These are phyloP conservation scores for Oophaga sylvatica DNA, from an alignment of 2,797 vertebrate genomes.

Conservation along the genomic window DNA sequence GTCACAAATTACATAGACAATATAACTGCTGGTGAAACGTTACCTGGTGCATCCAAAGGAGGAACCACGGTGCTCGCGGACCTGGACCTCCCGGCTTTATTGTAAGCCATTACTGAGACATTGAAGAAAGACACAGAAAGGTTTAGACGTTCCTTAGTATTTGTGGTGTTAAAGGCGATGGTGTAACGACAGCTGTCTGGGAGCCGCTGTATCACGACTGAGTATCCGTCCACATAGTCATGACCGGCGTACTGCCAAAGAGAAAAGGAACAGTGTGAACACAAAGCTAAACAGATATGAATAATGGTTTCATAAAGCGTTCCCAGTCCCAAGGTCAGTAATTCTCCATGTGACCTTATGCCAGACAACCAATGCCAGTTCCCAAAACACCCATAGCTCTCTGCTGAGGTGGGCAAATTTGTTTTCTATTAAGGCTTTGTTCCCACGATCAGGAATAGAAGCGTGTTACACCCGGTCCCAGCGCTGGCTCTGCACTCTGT, in stretches of 20 bases:
- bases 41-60: slow-evolving; percentile 30
- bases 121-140: slow-evolving; percentile 42
- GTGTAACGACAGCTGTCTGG: slow-evolving; percentile 27
- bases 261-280: background rate
- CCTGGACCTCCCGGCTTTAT: slow-evolving; percentile 29
- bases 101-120: slow-evolving; percentile 32
- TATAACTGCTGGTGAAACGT: background rate
- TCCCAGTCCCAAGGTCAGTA: background rate
- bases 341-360: background rate
- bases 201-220: background rate
- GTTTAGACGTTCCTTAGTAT: background rate
- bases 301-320: background rate
- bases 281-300: background rate
- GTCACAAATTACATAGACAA: background rate
- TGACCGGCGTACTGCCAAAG: slow-evolving; percentile 28
- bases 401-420: background rate
- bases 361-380: background rate
- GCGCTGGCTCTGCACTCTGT: too few relatives aligned
- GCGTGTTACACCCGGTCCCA: too few relatives aligned
- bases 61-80: background rate
- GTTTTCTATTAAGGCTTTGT: background rate
- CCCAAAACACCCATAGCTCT: background rate
- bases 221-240: slow-evolving; percentile 33
- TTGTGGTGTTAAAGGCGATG: background rate
- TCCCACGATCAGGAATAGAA: too few relatives aligned